Base-by-base conservation (phyloP, 2,888 invertebrate species). In the Tetrapedia diversipes region DNA sequence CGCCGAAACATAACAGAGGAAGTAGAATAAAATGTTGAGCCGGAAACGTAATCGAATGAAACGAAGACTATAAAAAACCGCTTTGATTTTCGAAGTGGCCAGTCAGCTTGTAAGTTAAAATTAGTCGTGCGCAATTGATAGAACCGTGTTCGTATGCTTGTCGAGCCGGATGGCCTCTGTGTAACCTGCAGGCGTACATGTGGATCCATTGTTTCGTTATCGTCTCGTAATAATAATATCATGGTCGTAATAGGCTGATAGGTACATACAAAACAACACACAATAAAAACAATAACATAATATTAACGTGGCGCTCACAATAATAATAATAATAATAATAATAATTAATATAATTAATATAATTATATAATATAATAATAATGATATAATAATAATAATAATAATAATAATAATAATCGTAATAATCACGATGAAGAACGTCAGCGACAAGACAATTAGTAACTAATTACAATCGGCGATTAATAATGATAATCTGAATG, bases 191-290 rank as follows among this genome's bases (percentile, higher is more conserved):
- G 3, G 34, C 4, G 57, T 34, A 34, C 27, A 41, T 29, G 67
- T 27, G 24, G 64, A 43, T 54, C 63, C 57, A 82, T 75, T 74
- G 70, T 57, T 70, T 83, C 74, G 71, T 73, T 59, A 71, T 47
- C 69, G 29, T 57, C 34, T 64, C 43, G n/a, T 51, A 73, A 64
- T 82, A 80, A 79, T 86, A 79, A 85, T 83, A 81, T 83, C 80
- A 86, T 85, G 89, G 86, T 85, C 84, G 83, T 86, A 78, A 87
- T 87, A 87, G 66, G 86, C 86, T 87, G 90, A 88, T 90, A 89
- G 86, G 87, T 90, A 93, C 92, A 92, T 92, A 92, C 92, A 92
- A 93, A 92, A 93, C 92, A 93, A 92, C 91, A 91, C 91, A 90
- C 91, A 91, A 91, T 91, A 90, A 91, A 91, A 91, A 91, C 91